These are phyloP conservation scores for Pristionchus maxplancki DNA, from an alignment of 2,888 invertebrate genomes.

Conservation along the genomic window DNA sequence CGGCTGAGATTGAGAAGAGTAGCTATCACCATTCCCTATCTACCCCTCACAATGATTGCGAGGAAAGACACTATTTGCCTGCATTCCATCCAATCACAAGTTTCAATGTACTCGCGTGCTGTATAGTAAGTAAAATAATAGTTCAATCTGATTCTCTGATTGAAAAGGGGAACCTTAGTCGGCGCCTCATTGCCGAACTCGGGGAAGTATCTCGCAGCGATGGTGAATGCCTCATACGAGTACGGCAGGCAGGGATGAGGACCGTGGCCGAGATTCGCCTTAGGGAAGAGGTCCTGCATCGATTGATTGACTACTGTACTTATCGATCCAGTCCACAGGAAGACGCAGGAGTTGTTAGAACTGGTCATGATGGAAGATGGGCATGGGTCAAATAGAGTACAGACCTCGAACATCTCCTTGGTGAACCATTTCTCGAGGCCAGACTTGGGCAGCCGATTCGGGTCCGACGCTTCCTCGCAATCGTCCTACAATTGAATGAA, in stretches of 20 bases:
- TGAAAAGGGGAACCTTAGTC: too few species aligned
- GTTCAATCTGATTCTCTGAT: too few species aligned
- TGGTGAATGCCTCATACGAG: slow-evolving; percentile 74
- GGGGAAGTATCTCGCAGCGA: slow-evolving; percentile 76
- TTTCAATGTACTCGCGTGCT: too few species aligned
- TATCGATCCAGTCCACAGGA: too few species aligned
- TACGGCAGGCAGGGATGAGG: slow-evolving; percentile 74
- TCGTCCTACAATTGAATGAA: slow-evolving; percentile 49
- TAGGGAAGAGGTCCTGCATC: slow-evolving; percentile 74
- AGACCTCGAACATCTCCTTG: slow-evolving; percentile 68
- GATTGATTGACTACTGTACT: background rate
- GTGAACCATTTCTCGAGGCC: slow-evolving; percentile 74
- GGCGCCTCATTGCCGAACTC: slow-evolving; percentile 70
- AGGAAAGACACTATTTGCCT: too few species aligned
- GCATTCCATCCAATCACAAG: too few species aligned
- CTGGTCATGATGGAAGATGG: too few species aligned
- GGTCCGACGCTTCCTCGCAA: slow-evolving; percentile 64
- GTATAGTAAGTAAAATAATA: too few species aligned
- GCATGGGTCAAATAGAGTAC: too few species aligned
- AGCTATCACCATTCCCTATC: too few species aligned
- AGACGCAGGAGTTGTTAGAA: too few species aligned
- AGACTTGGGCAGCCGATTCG: slow-evolving; percentile 64
- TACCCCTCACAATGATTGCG: too few species aligned
- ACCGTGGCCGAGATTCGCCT: slow-evolving; percentile 74
- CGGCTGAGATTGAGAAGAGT: background rate